Evolutionary conservation across 64 coral and sea anemone genomes (phyloP), one percentile per base, ranked within the genome.

Genomic region (Stichodactyla helianthus): DNA sequence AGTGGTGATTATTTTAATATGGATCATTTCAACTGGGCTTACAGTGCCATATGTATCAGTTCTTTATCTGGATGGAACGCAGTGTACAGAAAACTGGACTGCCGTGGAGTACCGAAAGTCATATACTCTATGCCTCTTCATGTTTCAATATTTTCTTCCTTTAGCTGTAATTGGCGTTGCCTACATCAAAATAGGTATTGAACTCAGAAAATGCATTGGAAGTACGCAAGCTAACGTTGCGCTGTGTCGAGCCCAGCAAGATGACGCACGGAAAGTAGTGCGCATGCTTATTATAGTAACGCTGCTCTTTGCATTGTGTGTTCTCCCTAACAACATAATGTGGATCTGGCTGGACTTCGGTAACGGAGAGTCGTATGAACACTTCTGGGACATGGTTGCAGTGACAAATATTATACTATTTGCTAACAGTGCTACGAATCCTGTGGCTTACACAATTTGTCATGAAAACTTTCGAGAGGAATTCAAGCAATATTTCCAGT

Each of bases 291-390:
- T 99, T 19, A 82, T 95, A 6, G 97, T 99, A 23, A 99, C 97
- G 60, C 85, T 99, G 31, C 82, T 95, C 23, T 99, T 99, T 82
- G 97, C 97, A 0, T 28, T 99, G 50, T 95, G 93, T 27, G 93
- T 94, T n/a, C 84, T 99, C n/a, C 97, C 97, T 0, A 95, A 94
- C 77, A 93, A 94, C 27, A 67, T 99, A 11, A 95, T 99, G 97
- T 99, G 97, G 97, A 60, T 99, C n/a, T 99, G 97, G 97, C 54
- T 95, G 10, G 97, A 99, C 53, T 99, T 95, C n/a, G 97, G 97
- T 19, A 86, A 90, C 25, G 97, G 93, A 0, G 83, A 70, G 1
- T 52, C 77, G 4, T 99, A 92, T 58, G 23, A 79, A 13, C 88
- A 95, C n/a, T 93, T 99, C 70, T 70, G 88, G 82, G 89, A 93